Base-by-base conservation (phyloP, 2,888 invertebrate species). In the Sarcophaga carnaria region DNA sequence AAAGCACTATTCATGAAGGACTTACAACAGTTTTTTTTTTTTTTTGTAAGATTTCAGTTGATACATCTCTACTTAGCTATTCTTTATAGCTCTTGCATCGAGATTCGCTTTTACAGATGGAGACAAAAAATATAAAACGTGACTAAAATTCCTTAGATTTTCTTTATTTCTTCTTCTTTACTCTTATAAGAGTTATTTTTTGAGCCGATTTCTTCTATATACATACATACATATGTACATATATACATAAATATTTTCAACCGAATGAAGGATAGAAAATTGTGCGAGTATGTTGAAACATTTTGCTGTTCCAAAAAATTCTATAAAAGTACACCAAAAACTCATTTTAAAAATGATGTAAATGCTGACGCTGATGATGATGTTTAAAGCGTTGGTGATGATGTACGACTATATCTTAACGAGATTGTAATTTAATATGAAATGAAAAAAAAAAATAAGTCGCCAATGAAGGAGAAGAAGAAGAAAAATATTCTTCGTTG, bases 41-140 rank as follows among this genome's bases (percentile, higher is more conserved):
- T 17, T 12, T 54, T 54, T 54, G 14, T 54, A 14, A 54, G 54
- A 54, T 54, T 54, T 54, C 17, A 12, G 14, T 54, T 54, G 17
- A 54, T 54, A 54, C 54, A 54, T 14, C 54, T 54, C 12, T 17
- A 54, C 54, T 54, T 54, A 54, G 54, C 12, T 14, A 14, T 17
- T 54, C 54, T 17, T 54, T 54, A 54, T 54, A 54, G 14, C 17
- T 54, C 54, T 14, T 54, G 54, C 54, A 14, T 54, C 17, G 17
- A 54, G 17, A 17, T 54, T 54, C 17, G 12, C 17, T 54, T 54
- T 54, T 54, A 14, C 17, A 54, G 54, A 12, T 54, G 17, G 11
- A 66, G 76, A 64, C 76, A 76, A 54, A 64, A 76, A 66, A 76
- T 27, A 64, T 59, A 76, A 66, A 76, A 66, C 76, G 76, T 76